Conservation (phyloP, 2,888 invertebrate genomes). For the Tipula vernalis region DNA sequence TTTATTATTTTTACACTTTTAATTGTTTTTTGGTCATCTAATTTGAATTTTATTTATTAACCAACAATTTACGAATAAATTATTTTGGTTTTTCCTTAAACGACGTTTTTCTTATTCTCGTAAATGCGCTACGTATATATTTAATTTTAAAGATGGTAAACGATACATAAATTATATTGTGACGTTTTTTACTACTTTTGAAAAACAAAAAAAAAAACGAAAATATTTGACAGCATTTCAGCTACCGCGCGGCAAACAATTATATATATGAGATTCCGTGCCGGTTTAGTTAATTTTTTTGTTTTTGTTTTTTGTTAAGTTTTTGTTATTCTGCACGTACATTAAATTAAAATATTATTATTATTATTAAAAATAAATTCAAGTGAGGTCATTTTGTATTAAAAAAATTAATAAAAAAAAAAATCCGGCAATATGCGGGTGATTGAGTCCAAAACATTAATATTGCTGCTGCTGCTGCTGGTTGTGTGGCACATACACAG, state of each 20-base stretch:
- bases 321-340: background rate
- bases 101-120: background rate
- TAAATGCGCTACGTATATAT: background rate
- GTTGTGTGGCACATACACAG: background rate
- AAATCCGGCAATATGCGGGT: background rate
- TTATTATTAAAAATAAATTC: background rate
- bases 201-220: background rate
- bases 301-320: background rate
- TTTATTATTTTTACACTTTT: background rate
- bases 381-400: background rate
- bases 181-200: background rate
- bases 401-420: too few species aligned
- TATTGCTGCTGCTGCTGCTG: background rate
- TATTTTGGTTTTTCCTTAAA: background rate
- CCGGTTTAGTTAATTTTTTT: background rate
- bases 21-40: constrained; percentile 4
- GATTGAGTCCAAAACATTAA: background rate
- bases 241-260: background rate
- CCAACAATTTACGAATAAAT: background rate
- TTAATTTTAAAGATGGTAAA: background rate
- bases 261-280: background rate
- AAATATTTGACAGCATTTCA: background rate
- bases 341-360: background rate
- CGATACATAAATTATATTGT: background rate
- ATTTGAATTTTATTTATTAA: background rate